Base-by-base conservation (phyloP, 2,113 vertebrate genomes). In the Erinaceus europaeus region DNA sequence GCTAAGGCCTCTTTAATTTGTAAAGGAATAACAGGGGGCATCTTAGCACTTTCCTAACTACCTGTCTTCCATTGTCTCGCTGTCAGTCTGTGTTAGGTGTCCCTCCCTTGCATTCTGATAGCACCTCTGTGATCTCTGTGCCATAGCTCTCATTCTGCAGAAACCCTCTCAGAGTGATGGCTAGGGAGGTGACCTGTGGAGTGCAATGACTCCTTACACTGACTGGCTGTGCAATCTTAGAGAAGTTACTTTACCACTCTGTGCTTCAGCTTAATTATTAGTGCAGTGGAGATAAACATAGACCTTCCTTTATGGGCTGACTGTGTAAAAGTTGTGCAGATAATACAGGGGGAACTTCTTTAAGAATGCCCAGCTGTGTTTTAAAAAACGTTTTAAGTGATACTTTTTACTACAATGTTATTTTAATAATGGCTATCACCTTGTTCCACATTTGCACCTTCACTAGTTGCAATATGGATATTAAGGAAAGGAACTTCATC, bases 1-100 rank as follows among this genome's bases (percentile, higher is more conserved):
- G 82, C 64, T 85, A 42, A n/a, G 71, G 55, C 42, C 53, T 81
- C 81, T 91, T 93, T 89, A 40, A 85, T 92, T 75, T 76, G 36
- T 82, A 68, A 75, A 75, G 75, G 38, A 61, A n/a, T 62, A n/a
- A 50, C 42, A 77, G 23, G 12, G 29, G 61, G 34, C 34, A 46
- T 36, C 20, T 61, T 3, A 29, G 15, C 4, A n/a, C n/a, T 76
- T 72, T 32, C 52, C 34, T 21, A 27, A 46, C 25, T 12, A 0
- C 34, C 38, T 62, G 29, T 13, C 23, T 50, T 64, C 36, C 8
- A 15, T 0, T 42, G n/a, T 32, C n/a, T 15, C 38, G 18, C 5
- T 52, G 68, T 14, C 23, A 21, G 1, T 29, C 61, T 55, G 53
- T 32, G 40, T 65, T 20, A 67, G 9, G 42, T 8, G 12, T 25